These are phyloP conservation scores for Lichenostomus cassidix DNA, from an alignment of 2,113 vertebrate genomes.

Conservation along the genomic window DNA sequence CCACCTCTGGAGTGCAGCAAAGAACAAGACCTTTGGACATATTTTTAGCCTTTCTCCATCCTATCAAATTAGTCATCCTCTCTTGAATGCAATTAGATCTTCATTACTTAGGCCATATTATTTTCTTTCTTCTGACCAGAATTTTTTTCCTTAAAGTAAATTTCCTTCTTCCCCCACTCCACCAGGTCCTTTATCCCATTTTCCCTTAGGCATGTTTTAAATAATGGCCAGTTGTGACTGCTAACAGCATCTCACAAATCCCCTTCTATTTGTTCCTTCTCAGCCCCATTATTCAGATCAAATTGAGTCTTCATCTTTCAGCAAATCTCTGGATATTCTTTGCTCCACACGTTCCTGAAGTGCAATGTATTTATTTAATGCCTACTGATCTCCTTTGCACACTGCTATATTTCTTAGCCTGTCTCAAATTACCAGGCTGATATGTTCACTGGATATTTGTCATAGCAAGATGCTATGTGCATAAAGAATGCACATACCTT, in stretches of 20 bases:
- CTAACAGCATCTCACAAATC: not conserved
- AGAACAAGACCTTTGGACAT: not conserved
- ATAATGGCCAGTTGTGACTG: not conserved
- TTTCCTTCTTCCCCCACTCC: not conserved
- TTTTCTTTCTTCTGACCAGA: not conserved
- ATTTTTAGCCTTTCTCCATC: not conserved
- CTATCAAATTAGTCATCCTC: not conserved
- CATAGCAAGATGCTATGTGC: not conserved
- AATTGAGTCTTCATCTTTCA: not conserved
- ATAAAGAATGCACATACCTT: not conserved
- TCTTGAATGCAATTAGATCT: not conserved
- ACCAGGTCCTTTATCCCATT: not conserved
- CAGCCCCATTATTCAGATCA: not conserved
- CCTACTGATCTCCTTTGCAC: not conserved
- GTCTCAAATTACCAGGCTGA: not conserved
- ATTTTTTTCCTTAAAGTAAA: not conserved
- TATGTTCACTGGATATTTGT: not conserved
- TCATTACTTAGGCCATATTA: not conserved
- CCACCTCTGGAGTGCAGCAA: not conserved
- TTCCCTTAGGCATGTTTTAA: not conserved
- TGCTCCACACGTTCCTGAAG: not conserved
- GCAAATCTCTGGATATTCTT: not conserved
- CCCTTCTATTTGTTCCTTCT: not conserved
- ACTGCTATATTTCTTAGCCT: not conserved
- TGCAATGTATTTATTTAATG: not conserved